A percentile compares a stretch with the other conserved stretches of the same genome.
These are phyloP conservation scores for Herminia tarsipennalis DNA, from an alignment of 2,888 invertebrate species.

Conservation along the genomic window DNA sequence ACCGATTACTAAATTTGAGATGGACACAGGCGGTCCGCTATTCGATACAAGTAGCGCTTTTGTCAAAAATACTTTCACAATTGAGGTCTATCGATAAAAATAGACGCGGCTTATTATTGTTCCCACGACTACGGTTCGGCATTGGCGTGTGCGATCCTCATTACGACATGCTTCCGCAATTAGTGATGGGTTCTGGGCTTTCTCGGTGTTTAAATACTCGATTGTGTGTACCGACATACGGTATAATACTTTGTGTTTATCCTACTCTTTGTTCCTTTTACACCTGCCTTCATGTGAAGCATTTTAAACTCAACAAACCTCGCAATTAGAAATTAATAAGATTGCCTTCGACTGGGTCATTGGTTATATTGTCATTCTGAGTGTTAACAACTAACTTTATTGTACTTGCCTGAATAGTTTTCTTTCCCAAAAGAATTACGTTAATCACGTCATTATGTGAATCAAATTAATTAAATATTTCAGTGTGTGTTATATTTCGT, in stretches of 20 bases:
- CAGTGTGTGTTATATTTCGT: too few relatives aligned
- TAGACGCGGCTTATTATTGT: slow-evolving; percentile 42
- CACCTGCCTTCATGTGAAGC: too few relatives aligned
- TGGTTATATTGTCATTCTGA: too few relatives aligned
- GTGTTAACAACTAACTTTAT: too few relatives aligned
- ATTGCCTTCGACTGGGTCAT: too few relatives aligned
- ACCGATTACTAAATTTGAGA: slow-evolving; percentile 38
- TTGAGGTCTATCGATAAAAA: slow-evolving; percentile 42
- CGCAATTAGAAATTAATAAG: too few relatives aligned
- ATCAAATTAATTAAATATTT: too few relatives aligned
- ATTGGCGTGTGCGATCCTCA: slow-evolving; percentile 76
- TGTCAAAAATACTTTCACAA: slow-evolving; percentile 45
- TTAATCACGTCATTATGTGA: too few relatives aligned
- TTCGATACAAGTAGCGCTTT: slow-evolving; percentile 38
- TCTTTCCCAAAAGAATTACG: too few relatives aligned
- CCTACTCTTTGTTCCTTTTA: slow-evolving; percentile 2
- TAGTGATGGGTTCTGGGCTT: slow-evolving; percentile 67
- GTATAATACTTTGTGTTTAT: slow-evolving; percentile 12
- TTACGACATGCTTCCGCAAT: slow-evolving; percentile 77
- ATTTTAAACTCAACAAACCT: too few relatives aligned
- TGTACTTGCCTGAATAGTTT: too few relatives aligned
- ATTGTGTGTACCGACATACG: slow-evolving; percentile 34
- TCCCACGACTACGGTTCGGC: slow-evolving; percentile 55
- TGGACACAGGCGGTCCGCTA: slow-evolving; percentile 21
- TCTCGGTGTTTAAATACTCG: slow-evolving; percentile 49